phyloP scores from a whole-genome alignment of 2,888 invertebrate species.

The Petrolisthes manimaculis region DNA sequence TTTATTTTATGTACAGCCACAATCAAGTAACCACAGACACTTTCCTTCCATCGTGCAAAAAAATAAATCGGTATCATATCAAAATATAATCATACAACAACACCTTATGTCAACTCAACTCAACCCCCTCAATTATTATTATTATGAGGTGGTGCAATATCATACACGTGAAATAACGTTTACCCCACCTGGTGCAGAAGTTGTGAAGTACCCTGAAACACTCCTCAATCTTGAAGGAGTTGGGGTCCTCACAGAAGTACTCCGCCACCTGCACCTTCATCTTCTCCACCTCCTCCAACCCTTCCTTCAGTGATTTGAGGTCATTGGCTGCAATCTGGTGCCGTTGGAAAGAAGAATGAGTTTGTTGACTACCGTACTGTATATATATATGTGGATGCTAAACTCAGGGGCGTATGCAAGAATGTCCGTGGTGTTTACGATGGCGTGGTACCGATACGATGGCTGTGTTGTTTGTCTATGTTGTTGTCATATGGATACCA shows the following conservation, averaged over 20 bases:
- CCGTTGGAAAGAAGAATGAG: constrained; percentile 70
- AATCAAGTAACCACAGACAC: no score
- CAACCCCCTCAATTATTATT: no score
- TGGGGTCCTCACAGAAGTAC: constrained; percentile 94
- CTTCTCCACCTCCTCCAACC: constrained; percentile 81
- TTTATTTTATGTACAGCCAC: no score
- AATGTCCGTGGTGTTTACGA: no score
- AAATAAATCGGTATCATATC: no score
- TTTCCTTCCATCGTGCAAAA: no score
- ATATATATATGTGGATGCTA: not conserved
- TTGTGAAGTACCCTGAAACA: constrained; percentile 90
- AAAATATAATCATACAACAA: no score
- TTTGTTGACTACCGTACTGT: not conserved
- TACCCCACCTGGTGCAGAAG: constrained; percentile 78
- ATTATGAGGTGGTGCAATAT: no score
- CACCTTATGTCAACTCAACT: no score
- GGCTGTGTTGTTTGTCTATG: no score
- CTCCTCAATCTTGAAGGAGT: constrained; percentile 91
- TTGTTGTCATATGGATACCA: no score
- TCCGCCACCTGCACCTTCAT: constrained; percentile 85
- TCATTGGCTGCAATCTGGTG: constrained; percentile 85
- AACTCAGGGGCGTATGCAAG: not conserved
- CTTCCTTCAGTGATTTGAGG: constrained; percentile 76
- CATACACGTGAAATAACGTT: not conserved
- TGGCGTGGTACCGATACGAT: no score